Evolutionary conservation across 2,797 vertebrate genomes (phyloP).

Genomic region (Scomberomorus guttatus): DNA sequence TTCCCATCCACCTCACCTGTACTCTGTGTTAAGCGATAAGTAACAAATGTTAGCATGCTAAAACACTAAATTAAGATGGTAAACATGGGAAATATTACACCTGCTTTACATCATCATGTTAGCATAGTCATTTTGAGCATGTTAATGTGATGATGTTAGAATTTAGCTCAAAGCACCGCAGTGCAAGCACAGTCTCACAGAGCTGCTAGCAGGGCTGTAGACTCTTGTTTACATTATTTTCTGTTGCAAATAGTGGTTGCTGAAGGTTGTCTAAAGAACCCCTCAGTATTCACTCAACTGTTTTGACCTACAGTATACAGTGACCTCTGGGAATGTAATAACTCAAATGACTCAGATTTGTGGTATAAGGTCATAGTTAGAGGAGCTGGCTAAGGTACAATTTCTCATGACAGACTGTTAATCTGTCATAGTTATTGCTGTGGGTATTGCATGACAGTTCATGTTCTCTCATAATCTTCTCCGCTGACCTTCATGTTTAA

Average conservation of each 20-base stretch:
- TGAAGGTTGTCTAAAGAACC: constrained; percentile 15
- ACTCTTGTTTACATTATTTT: constrained; percentile 29
- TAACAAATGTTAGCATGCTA: too few relatives aligned
- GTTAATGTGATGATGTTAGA: not conserved
- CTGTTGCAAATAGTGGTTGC: constrained; percentile 2
- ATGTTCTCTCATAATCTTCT: constrained; percentile 71
- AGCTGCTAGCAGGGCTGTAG: not conserved
- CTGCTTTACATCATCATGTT: not conserved
- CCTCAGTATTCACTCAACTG: constrained; percentile 37
- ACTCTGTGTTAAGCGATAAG: too few relatives aligned
- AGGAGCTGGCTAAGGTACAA: constrained; percentile 56
- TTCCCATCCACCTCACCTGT: not conserved
- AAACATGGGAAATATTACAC: too few relatives aligned
- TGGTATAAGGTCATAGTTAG: constrained; percentile 64
- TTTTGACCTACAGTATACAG: constrained; percentile 55
- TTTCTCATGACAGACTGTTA: constrained; percentile 69
- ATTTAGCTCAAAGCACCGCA: too few relatives aligned
- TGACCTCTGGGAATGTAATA: constrained; percentile 71
- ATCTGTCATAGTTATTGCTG: constrained; percentile 77
- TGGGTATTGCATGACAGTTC: constrained; percentile 73
- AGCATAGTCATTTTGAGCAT: not conserved
- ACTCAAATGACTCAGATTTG: constrained; percentile 68
- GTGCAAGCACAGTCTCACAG: too few relatives aligned
- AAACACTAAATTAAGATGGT: too few relatives aligned
- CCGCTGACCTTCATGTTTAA: constrained; percentile 76